phyloP scores from a whole-genome alignment of 2,888 invertebrate species.

The Clostera curtula region DNA sequence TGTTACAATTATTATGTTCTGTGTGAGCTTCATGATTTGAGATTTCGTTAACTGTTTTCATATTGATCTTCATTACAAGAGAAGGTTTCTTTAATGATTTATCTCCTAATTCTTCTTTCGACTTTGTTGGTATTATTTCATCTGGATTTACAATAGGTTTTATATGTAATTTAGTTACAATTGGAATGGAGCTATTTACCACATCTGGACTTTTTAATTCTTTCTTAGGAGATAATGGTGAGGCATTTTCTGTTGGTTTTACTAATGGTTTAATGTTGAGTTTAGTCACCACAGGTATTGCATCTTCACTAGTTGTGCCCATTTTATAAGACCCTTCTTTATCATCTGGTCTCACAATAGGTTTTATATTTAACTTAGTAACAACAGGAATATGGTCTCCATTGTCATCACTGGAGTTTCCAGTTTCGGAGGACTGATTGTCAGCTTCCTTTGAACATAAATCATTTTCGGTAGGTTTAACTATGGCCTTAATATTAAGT shows the following conservation, averaged over 20 bases:
- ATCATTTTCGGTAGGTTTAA: constrained; percentile 61
- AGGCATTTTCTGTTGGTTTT: constrained; percentile 44
- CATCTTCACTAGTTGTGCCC: constrained; percentile 35
- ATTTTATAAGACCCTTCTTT: constrained; percentile 33
- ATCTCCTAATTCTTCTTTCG: constrained; percentile 36
- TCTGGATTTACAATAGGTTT: constrained; percentile 68
- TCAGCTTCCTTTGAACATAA: constrained; percentile 54
- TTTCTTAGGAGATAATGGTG: constrained; percentile 55
- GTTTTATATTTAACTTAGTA: constrained; percentile 76
- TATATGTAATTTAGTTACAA: constrained; percentile 63
- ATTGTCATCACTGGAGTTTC: constrained; percentile 67
- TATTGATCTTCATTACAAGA: constrained; percentile 64
- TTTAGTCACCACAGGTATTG: constrained; percentile 57
- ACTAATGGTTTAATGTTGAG: constrained; percentile 59
- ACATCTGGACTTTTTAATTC: constrained; percentile 34
- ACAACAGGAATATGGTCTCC: constrained; percentile 60
- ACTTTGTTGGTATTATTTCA: constrained; percentile 31
- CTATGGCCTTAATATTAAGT: constrained; percentile 73
- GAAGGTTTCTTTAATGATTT: constrained; percentile 50
- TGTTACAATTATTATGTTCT: constrained; percentile 35
- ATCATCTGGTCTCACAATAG: constrained; percentile 58
- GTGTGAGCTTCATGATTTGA: constrained; percentile 32
- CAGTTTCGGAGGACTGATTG: constrained; percentile 64
- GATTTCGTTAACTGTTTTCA: constrained; percentile 49
- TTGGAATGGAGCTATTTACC: constrained; percentile 38